phyloP scores from a whole-genome alignment of 2,113 vertebrate species.

The Alethe diademata region DNA sequence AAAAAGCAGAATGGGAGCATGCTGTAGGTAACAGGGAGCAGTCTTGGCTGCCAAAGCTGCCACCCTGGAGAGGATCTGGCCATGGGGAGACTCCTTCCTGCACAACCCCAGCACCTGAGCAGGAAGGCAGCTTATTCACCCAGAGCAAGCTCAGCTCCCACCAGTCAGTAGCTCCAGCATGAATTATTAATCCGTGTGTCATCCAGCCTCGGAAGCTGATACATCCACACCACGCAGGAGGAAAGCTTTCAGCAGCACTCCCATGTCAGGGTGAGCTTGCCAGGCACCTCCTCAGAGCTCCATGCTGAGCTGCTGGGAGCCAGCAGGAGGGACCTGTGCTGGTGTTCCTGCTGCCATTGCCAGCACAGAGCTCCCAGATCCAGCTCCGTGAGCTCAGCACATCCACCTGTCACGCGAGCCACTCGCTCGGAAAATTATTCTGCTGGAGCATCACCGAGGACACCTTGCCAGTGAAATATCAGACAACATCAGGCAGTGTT shows the following conservation, averaged over 20 bases:
- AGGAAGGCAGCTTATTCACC: not conserved
- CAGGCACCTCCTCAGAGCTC: not conserved
- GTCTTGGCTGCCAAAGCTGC: not conserved
- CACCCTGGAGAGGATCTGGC: not conserved
- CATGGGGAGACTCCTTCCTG: not conserved
- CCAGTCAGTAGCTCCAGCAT: not conserved
- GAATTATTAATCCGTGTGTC: slow-evolving; percentile 11
- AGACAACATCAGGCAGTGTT: slow-evolving; percentile 59
- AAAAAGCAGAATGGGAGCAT: not conserved
- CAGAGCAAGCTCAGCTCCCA: not conserved
- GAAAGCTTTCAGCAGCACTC: not conserved
- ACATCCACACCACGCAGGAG: not conserved
- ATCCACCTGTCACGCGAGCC: slow-evolving; percentile 55
- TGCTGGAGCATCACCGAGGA: slow-evolving; percentile 57
- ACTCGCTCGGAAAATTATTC: slow-evolving; percentile 65
- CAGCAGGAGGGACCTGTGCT: not conserved
- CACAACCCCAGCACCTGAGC: not conserved
- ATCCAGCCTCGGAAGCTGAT: not conserved
- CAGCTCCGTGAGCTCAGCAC: not conserved
- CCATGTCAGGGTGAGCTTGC: not conserved
- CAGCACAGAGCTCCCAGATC: not conserved
- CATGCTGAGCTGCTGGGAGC: not conserved
- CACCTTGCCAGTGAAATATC: slow-evolving; percentile 63
- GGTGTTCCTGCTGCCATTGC: not conserved
- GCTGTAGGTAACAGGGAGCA: not conserved